Evolutionary conservation across 2,888 invertebrate genomes (phyloP).

Genomic region (Prosopocoilus inquinatus): DNA sequence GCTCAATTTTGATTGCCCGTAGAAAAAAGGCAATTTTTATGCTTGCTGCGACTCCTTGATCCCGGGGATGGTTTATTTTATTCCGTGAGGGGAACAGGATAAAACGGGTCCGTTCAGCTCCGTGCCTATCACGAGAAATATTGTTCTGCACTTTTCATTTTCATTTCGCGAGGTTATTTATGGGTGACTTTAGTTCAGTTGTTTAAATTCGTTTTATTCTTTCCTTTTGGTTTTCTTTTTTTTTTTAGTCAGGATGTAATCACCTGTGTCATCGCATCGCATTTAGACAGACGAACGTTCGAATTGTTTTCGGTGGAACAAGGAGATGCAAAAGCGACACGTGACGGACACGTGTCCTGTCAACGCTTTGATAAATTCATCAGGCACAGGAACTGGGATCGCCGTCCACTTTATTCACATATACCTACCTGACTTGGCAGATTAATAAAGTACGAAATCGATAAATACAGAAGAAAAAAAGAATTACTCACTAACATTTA

Average conservation of each 20-base stretch:
- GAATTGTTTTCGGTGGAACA: slow-evolving; percentile 25
- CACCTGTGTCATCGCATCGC: slow-evolving; percentile 9
- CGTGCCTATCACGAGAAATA: slow-evolving; percentile 3
- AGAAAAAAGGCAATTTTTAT: slow-evolving; percentile 46
- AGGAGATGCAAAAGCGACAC: slow-evolving; percentile 29
- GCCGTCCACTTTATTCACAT: slow-evolving; percentile 7
- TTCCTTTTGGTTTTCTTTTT: neutral
- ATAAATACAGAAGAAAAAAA: neutral
- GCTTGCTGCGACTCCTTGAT: slow-evolving; percentile 39
- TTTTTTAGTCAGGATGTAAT: neutral
- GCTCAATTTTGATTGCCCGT: slow-evolving; percentile 41
- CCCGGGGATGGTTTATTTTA: slow-evolving; percentile 31
- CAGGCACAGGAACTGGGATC: neutral
- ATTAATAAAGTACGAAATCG: neutral
- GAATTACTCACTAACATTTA: neutral
- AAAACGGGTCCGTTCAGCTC: slow-evolving; percentile 4
- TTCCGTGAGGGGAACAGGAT: slow-evolving; percentile 10
- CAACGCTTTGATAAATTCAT: slow-evolving; percentile 27
- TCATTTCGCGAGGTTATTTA: neutral
- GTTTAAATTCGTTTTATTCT: neutral
- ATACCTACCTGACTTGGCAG: slow-evolving; percentile 14
- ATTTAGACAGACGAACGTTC: slow-evolving; percentile 2
- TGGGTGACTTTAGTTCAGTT: neutral
- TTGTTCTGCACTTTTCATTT: slow-evolving; percentile 1
- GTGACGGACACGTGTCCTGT: slow-evolving; percentile 31